Base-by-base conservation (phyloP, 2,888 invertebrate genomes). In the Loripinus fragilis region DNA sequence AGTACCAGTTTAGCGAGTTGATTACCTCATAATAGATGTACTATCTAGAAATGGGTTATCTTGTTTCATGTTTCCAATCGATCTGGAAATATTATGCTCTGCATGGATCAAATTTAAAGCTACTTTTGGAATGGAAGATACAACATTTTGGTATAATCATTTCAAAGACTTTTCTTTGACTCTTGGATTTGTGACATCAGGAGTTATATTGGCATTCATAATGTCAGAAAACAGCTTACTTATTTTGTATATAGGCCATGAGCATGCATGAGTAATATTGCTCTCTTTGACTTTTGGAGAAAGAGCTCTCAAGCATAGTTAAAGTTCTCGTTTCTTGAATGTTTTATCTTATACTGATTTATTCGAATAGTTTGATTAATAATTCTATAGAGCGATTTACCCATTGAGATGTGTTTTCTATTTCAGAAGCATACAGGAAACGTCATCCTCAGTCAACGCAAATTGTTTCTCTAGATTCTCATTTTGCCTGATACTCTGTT, bases 401-500 rank as follows among this genome's bases (percentile, higher is more conserved):
- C 50, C 50, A 50, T 50, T n/a, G 17, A 50, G 17, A 23, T 50
- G 50, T 7, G 23, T 50, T n/a, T n/a, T 15, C 50, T 17, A 50
- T 50, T 50, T 50, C 50, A n/a, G 8, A 50, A 50, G 50, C 50
- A 50, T 50, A 50, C 17, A n/a, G 23, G 50, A 50, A 50, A n/a
- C 10, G 23, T 50, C 50, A 12, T 50, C 50, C 20, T 50, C 50
- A 50, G 50, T 50, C 50, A 50, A 50, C 17, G 7, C n/a, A 50
- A 50, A 50, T 50, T 20, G 5, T 50, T n/a, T n/a, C 50, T 15
- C 50, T 15, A 15, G 7, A n/a, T 50, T 15, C 23, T 50, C 50
- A 23, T 50, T 50, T 23, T 50, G n/a, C n/a, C n/a, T 50, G 23
- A 50, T 50, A 15, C 50, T n/a, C 17, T 15, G 23, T n/a, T 23